A percentile compares a stretch with the other conserved stretches of the same genome.
Evolutionary conservation across 2,797 vertebrate species (phyloP).

Genomic region (Melanotaenia pygmaea): DNA sequence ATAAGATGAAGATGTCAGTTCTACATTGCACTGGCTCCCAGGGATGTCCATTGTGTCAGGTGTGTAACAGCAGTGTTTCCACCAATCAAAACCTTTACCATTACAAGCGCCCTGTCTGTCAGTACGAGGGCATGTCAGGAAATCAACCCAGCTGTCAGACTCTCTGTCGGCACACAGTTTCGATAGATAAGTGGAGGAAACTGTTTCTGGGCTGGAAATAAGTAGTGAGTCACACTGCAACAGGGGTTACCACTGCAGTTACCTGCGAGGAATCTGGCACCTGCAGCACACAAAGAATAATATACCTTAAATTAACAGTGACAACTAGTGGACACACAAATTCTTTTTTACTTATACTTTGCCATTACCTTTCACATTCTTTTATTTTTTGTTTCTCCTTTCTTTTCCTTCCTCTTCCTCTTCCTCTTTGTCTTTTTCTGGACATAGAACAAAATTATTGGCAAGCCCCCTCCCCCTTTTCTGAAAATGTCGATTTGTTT

Average conservation of each 20-base stretch:
- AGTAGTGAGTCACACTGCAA: conserved; percentile 71
- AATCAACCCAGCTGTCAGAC: conserved; percentile 71
- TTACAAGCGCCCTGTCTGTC: conserved; percentile 62
- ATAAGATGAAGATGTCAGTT: conserved; percentile 69
- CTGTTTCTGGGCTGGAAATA: conserved; percentile 73
- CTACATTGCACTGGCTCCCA: conserved; percentile 82
- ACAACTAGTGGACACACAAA: background rate
- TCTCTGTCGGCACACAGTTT: conserved; percentile 63
- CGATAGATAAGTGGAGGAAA: conserved; percentile 68
- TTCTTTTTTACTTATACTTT: background rate
- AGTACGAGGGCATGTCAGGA: conserved; percentile 60
- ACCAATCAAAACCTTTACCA: conserved; percentile 67
- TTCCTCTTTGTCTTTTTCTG: conserved; percentile 87
- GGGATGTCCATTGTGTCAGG: conserved; percentile 67
- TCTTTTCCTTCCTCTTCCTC: conserved; percentile 89
- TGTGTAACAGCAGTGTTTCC: conserved; percentile 68
- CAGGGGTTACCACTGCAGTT: conserved; percentile 70
- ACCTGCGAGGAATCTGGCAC: conserved; percentile 86
- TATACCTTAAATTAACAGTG: background rate
- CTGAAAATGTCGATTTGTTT: background rate
- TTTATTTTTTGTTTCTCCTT: conserved; percentile 88
- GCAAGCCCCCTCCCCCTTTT: background rate
- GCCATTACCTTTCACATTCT: conserved; percentile 89
- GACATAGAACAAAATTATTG: conserved; percentile 45
- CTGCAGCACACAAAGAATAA: conserved; percentile 55